Evolutionary conservation across 2,113 vertebrate genomes (phyloP).

Genomic region (Melospiza melodia): DNA sequence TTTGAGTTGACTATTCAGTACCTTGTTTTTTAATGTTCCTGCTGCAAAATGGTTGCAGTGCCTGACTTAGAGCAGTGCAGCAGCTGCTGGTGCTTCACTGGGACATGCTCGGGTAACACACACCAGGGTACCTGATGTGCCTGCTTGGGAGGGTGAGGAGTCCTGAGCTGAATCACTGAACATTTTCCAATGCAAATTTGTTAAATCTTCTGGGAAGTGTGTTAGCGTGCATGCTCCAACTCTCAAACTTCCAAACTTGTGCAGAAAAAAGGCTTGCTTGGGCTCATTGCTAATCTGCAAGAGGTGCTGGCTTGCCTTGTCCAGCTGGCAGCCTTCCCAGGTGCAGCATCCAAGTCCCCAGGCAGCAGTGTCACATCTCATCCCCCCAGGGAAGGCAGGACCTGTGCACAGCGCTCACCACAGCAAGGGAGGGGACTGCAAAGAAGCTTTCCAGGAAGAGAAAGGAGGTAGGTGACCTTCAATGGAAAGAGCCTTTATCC

Average conservation of each 20-base stretch:
- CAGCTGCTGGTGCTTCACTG: not conserved
- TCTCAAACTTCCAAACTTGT: not conserved
- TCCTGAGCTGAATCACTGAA: not conserved
- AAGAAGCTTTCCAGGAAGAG: not conserved
- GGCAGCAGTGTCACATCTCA: not conserved
- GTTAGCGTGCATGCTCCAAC: not conserved
- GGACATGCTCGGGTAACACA: not conserved
- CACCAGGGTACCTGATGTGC: not conserved
- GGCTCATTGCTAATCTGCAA: not conserved
- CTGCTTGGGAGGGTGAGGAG: not conserved
- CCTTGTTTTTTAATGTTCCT: not conserved
- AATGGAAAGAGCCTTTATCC: not conserved
- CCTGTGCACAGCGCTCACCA: accelerated
- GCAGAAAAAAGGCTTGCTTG: not conserved
- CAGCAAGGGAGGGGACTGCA: not conserved
- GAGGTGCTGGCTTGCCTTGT: not conserved
- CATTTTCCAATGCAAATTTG: not conserved
- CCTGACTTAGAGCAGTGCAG: not conserved
- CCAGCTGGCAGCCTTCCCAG: not conserved
- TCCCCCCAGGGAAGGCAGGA: not conserved
- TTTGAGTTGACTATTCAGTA: not conserved
- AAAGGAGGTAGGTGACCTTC: not conserved
- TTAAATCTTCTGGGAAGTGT: not conserved
- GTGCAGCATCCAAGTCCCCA: accelerated
- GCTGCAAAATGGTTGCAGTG: accelerated